These are phyloP conservation scores for Parauchenoglanis punctatus DNA, from an alignment of 2,797 vertebrate genomes.

Conservation along the genomic window DNA sequence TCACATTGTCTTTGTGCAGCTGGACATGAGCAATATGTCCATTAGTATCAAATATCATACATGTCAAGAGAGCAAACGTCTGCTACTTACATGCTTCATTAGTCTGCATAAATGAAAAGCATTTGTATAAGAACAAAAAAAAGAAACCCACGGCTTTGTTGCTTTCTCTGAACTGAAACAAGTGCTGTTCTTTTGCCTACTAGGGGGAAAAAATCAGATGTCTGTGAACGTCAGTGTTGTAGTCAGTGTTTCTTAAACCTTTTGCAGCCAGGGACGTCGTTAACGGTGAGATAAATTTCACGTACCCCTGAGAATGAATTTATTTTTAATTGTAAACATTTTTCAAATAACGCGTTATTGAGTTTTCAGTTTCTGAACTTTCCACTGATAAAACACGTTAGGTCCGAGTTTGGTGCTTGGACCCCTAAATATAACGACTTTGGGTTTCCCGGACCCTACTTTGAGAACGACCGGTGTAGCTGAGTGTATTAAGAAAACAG, in stretches of 20 bases:
- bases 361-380: background rate
- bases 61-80: background rate
- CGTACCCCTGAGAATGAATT: background rate
- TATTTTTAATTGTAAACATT: background rate
- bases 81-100: constrained; percentile 22
- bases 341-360: background rate
- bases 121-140: background rate
- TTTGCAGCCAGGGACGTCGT: background rate
- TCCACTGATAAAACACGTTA: background rate
- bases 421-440: background rate
- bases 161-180: background rate
- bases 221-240: constrained; percentile 1
- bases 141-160: background rate
- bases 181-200: background rate
- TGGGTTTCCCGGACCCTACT: background rate
- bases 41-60: constrained; percentile 5
- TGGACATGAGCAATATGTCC: background rate
- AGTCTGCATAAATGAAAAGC: constrained; percentile 12
- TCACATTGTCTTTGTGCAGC: background rate
- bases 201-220: background rate
- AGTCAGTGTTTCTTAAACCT: background rate
- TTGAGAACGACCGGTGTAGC: background rate
- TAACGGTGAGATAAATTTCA: background rate
- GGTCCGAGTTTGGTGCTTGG: background rate
- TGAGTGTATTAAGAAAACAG: background rate